phyloP scores from a whole-genome alignment of 2,888 invertebrate species.

The Eupithecia dodoneata region DNA sequence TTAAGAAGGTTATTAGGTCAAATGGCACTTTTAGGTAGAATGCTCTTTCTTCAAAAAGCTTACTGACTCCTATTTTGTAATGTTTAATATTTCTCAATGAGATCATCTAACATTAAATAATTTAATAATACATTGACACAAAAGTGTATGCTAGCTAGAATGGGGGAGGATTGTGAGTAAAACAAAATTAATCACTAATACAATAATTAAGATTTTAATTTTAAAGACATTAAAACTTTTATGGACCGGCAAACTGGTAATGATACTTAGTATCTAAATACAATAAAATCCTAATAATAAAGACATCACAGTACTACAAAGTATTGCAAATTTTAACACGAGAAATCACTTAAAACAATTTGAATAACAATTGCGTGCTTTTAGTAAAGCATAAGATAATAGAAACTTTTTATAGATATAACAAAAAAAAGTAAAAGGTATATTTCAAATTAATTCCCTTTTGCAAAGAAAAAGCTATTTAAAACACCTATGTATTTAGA shows the following conservation, averaged over 20 bases:
- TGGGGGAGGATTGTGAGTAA: background rate
- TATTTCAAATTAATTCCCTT: conserved; percentile 7
- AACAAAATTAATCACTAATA: conserved; percentile 2
- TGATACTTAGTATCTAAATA: conserved; percentile 48
- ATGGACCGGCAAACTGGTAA: conserved; percentile 45
- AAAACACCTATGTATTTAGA: conserved; percentile 6
- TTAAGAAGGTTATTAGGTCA: conserved; percentile 43
- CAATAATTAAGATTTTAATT: conserved; percentile 38
- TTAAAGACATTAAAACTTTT: conserved; percentile 33
- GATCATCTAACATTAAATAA: background rate
- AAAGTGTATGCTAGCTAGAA: background rate
- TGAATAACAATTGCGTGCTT: conserved; percentile 18
- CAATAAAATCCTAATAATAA: conserved; percentile 39
- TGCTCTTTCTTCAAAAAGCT: conserved; percentile 35
- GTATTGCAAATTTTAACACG: conserved; percentile 25
- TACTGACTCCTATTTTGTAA: conserved; percentile 28
- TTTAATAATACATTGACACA: too few species aligned
- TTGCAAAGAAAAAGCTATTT: conserved; percentile 14
- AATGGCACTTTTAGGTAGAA: conserved; percentile 33
- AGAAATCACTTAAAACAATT: conserved; percentile 23
- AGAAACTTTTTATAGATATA: background rate
- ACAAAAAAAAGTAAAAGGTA: background rate
- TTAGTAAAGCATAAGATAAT: conserved; percentile 10
- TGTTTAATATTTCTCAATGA: conserved; percentile 4
- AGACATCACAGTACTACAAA: conserved; percentile 45